Base-by-base conservation (phyloP, 2,797 vertebrate genomes). In the Falco biarmicus region DNA sequence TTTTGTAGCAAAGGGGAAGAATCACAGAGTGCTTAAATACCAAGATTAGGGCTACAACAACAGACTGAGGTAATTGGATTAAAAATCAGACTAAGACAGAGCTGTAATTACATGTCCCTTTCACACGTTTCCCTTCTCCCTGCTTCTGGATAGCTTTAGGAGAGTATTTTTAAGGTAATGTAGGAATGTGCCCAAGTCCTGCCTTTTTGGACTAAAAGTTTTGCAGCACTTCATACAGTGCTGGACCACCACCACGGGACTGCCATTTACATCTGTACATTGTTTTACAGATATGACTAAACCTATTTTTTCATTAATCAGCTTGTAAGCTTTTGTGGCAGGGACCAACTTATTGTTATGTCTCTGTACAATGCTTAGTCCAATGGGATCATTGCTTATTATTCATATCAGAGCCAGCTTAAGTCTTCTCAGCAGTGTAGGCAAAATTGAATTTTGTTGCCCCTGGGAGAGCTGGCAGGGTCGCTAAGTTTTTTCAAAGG, bases 371-470 rank as follows among this genome's bases (percentile, higher is more conserved):
- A 32, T 78, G 60, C 68, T 28, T 80, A 90, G 41, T 70, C 86
- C 78, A 89, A 61, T 78, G 90, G 94, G 93, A 94, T 92, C 77
- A 9, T 95, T 80, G 50, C 65, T 96, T 95, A 89, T 92, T 93
- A 96, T 94, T 96, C 84, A 5, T 92, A 87, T 91, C 84, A 84
- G 87, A 85, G 84, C 14, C 79, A 94, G 92, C 84, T 97, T 94
- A 94, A 92, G 5, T 61, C 95, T 93, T 75, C 78, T 80, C 81
- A 89, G 89, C 87, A 80, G 18, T 0, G 0, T 11, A 64, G 87
- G 68, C 48, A 93, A 93, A 94, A 98, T 96, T 93, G 98, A 95
- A 87, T 94, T 95, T 89, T 71, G 41, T 73, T 92, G 87, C 68
- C 75, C 75, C 53, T 83, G 84, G 91, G 95, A 95, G n/a, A 57